Base-by-base conservation (phyloP, 2,797 vertebrate species). In the Clarias fuscus region DNA sequence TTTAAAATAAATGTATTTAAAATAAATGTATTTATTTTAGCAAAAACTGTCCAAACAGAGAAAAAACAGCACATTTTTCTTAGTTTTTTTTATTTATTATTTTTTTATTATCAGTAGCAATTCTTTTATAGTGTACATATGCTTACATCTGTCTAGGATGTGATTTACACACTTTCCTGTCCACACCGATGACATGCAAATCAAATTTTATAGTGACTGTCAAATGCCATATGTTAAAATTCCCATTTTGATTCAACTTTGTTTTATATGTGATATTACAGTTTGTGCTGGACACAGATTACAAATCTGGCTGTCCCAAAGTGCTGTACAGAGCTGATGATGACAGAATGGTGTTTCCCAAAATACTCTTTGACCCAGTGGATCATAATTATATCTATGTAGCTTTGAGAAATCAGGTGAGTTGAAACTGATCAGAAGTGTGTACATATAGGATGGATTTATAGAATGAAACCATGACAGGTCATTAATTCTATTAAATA, bases 201-300 rank as follows among this genome's bases (percentile, higher is more conserved):
- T 75, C 3, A 75, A n/a, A 15, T 15, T 76, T 76, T 48, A 48
- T 11, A 43, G 1, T 48, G 22, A 5, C 71, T 7, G 2, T n/a
- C 40, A 73, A 73, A 73, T 10, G 71, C 22, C 70, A 30, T 27
- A 15, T 61, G 30, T 33, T 61, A 14, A 37, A 61, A 33, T 8
- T 11, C 27, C 53, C 56, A 78, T 58, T 37, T 61, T 78, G 17
- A 77, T 58, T 24, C 70, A 17, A 56, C 48, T 14, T 20, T 73
- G 20, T 59, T 30, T 56, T 67, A 43, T 67, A 43, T 73, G 76
- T 80, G 4, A 87, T 75, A 73, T 20, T 1, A 81, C 90, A 96
- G 95, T 87, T 95, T n/a, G 76, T 90, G 40, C 87, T 95, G 89
- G 94, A 95, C 88, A 84, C 86, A 71, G 80, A 86, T 70, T 88